phyloP scores from a whole-genome alignment of 2,888 invertebrate genomes.

The Acanthoscelides obtectus region DNA sequence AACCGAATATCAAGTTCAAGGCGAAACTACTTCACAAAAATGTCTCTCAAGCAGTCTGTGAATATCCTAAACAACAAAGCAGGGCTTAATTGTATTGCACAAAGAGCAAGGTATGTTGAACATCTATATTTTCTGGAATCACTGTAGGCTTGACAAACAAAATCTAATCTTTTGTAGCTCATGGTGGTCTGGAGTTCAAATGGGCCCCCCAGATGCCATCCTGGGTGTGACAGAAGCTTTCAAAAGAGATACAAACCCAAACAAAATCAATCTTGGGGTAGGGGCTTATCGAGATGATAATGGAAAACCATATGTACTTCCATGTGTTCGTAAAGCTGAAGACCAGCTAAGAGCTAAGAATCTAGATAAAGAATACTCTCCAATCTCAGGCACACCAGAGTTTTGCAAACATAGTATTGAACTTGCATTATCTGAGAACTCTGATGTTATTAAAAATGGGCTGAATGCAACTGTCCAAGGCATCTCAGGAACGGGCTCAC shows the following conservation, averaged over 20 bases:
- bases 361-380: constrained; percentile 92
- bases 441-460: constrained; percentile 62
- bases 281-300: constrained; percentile 97
- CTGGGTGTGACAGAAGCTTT: constrained; percentile 96
- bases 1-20: not conserved
- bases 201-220: constrained; percentile 98
- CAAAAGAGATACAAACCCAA: constrained; percentile 82
- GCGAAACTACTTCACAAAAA: constrained; percentile 7
- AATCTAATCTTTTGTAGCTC: constrained; percentile 52
- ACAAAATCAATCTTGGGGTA: constrained; percentile 94
- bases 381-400: constrained; percentile 80
- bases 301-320: constrained; percentile 93
- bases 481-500: constrained; percentile 96
- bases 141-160: not conserved
- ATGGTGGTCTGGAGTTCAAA: constrained; percentile 84
- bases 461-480: constrained; percentile 73
- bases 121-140: not conserved
- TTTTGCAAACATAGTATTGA: constrained; percentile 82
- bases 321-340: constrained; percentile 85
- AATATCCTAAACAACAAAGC: constrained; percentile 28
- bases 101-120: constrained; percentile 30
- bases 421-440: constrained; percentile 82
- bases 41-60: constrained; percentile 30
- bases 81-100: constrained; percentile 25
- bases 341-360: constrained; percentile 60